phyloP scores from a whole-genome alignment of 2,888 invertebrate genomes.

The Amiota communis region DNA sequence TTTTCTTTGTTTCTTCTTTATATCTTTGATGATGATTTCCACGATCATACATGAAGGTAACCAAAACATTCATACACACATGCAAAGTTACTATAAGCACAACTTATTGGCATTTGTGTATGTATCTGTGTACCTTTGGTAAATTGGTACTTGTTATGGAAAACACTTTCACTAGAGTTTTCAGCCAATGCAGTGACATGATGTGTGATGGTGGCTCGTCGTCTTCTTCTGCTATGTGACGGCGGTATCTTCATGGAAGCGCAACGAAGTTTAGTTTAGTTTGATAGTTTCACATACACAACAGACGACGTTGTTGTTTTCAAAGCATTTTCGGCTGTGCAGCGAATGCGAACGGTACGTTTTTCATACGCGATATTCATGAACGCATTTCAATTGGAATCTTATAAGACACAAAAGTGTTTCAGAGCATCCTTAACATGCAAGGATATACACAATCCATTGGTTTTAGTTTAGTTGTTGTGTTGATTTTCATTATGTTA shows the following conservation, averaged over 20 bases:
- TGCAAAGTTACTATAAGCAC: background rate
- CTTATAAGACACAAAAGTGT: no score
- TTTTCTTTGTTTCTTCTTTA: slow-evolving; percentile 54
- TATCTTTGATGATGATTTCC: slow-evolving; percentile 6
- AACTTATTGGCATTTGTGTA: slow-evolving; percentile 43
- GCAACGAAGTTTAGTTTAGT: slow-evolving; percentile 51
- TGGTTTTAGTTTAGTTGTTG: no score
- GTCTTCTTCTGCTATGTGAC: slow-evolving; percentile 39
- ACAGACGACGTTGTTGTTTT: slow-evolving; percentile 49
- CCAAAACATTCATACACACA: background rate
- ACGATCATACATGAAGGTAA: slow-evolving; percentile 6
- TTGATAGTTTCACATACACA: slow-evolving; percentile 48
- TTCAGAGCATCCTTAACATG: no score
- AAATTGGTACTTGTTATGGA: slow-evolving; percentile 59
- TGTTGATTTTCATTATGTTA: no score
- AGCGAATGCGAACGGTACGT: slow-evolving; percentile 49
- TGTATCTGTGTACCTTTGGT: slow-evolving; percentile 40
- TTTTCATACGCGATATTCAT: background rate
- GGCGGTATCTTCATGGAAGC: slow-evolving; percentile 58
- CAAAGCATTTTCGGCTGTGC: slow-evolving; percentile 55
- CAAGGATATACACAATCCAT: no score
- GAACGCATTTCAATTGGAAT: no score
- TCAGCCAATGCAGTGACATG: slow-evolving; percentile 61
- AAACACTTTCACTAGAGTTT: slow-evolving; percentile 70
- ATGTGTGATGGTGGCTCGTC: no score